Evolutionary conservation across 2,797 vertebrate genomes (phyloP), one percentile per base, ranked within the genome.

Genomic region (Clarias fuscus): DNA sequence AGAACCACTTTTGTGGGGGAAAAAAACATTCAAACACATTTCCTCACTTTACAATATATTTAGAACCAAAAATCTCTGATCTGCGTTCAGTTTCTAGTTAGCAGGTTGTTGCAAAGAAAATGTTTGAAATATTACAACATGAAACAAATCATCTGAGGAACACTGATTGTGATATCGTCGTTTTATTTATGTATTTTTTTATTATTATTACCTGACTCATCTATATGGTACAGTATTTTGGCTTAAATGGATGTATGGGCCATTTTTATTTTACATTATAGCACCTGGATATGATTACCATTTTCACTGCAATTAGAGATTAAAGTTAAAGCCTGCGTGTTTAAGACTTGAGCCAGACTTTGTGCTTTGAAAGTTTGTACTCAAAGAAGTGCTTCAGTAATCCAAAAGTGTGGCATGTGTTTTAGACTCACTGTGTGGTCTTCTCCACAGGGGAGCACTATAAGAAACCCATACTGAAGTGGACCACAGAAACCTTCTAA

Each of bases 351-450:
- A 59, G 10, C 59, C 30, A 78, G 78, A 78, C 40, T 33, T 20
- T 79, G 37, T 56, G 18, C 3, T 88, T 88, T 86, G 65, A 76
- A 84, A 80, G 37, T 18, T 56, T 86, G 13, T 56, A 48, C 53
- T 68, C 24, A 82, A 82, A 73, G 58, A 82, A 85, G 40, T 71
- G 56, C 70, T 53, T 77, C 78, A 64, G 77, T 77, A 88, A 85
- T 88, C 37, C 71, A 24, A 71, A 71, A 88, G 72, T 58, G 71
- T 24, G 62, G 71, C 62, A 53, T 81, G 83, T 88, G 58, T 88
- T 85, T 77, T 24, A 78, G 79, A 37, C 87, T 82, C 58, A 64
- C 40, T 88, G 87, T 88, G 87, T 88, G 87, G 87, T 88, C 87
- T 82, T 48, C 83, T 82, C 64, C 65, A 87, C 83, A 82, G 83